Percentiles rank a stretch among this genome's conserved stretches.
Conservation (phyloP, 1,140 invertebrate genomes). For the Lerema accius region DNA sequence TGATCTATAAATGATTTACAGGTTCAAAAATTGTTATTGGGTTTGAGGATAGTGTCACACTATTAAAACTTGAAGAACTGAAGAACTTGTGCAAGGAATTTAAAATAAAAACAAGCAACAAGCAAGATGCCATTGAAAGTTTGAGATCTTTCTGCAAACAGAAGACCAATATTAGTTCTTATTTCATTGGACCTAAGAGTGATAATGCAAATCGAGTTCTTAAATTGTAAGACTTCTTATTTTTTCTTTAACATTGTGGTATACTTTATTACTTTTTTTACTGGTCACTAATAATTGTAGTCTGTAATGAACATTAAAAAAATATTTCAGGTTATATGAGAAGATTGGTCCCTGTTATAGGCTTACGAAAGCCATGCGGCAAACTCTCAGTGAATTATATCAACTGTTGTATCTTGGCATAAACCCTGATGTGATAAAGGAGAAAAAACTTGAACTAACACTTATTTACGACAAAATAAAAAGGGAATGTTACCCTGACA, state of each 20-base stretch:
- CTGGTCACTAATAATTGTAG: too few species aligned
- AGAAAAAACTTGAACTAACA: conserved; percentile 59
- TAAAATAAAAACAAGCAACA: conserved; percentile 53
- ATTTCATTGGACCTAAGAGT: conserved; percentile 41
- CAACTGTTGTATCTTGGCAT: conserved; percentile 69
- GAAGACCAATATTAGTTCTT: conserved; percentile 52
- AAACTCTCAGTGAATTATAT: conserved; percentile 56
- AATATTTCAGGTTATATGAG: conserved; percentile 55
- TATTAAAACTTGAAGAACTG: conserved; percentile 57
- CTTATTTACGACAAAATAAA: conserved; percentile 59
- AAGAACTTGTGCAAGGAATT: conserved; percentile 58
- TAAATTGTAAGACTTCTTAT: conserved; percentile 55
- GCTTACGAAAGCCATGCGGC: conserved; percentile 46
- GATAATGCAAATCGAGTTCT: conserved; percentile 50
- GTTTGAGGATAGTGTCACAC: conserved; percentile 50
- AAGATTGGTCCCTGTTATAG: conserved; percentile 59
- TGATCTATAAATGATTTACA: too few species aligned
- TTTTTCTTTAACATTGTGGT: conserved; percentile 2
- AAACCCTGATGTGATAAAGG: conserved; percentile 54
- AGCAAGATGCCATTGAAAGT: conserved; percentile 43
- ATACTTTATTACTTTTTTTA: too few species aligned
- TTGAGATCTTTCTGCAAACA: conserved; percentile 41
- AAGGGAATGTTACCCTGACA: conserved; percentile 58
- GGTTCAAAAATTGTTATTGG: conserved; percentile 40
- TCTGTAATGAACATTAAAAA: too few species aligned